Percentiles rank a stretch among this genome's conserved stretches.
Evolutionary conservation across 2,113 vertebrate genomes (phyloP).

Genomic region (Psophia crepitans): DNA sequence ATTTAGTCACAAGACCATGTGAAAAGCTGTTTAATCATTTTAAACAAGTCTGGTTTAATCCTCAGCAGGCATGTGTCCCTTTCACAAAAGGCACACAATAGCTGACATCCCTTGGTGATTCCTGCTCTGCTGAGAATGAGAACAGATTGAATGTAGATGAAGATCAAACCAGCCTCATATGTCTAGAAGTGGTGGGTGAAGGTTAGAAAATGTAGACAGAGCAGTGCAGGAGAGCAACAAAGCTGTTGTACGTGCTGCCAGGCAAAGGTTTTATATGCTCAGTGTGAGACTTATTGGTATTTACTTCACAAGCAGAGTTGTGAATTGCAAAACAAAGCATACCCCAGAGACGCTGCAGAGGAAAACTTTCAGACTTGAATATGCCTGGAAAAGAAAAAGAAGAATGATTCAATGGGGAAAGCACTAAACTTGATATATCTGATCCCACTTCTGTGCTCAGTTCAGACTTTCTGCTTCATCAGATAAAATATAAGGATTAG

Average conservation of each 20-base stretch:
- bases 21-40: not conserved
- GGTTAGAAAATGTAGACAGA: conserved; percentile 24
- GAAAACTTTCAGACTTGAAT: conserved; percentile 19
- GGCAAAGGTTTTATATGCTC: conserved; percentile 1
- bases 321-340: conserved; percentile 48
- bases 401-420: not conserved
- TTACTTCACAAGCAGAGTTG: conserved; percentile 39
- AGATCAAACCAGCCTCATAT: conserved; percentile 29
- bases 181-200: not conserved
- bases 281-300: not conserved
- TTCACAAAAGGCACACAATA: not conserved
- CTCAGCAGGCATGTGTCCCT: not conserved
- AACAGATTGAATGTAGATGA: conserved; percentile 3
- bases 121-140: not conserved
- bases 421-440: not conserved
- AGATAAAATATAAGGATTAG: not conserved
- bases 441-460: not conserved
- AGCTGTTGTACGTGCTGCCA: conserved; percentile 1
- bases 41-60: not conserved
- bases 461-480: not conserved
- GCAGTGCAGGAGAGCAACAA: not conserved
- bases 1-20: not conserved
- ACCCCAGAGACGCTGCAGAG: not conserved
- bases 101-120: not conserved
- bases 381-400: not conserved